Conservation (phyloP, 2,113 vertebrate genomes). For the Asarcornis scutulata region DNA sequence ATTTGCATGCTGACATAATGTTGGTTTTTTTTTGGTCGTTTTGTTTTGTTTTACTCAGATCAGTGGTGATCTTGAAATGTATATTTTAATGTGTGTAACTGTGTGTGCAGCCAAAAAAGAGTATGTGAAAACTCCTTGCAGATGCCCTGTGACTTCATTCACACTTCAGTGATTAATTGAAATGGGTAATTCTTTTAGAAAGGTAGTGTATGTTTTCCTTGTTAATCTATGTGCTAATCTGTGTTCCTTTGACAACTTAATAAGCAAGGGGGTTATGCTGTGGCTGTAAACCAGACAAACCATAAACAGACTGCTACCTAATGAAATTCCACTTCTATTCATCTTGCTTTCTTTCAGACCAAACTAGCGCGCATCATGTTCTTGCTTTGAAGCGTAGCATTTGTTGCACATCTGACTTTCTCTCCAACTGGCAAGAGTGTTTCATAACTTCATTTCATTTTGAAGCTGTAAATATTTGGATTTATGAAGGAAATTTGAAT, state of each 20-base stretch:
- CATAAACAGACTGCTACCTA: conserved; percentile 28
- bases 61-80: background rate
- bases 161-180: conserved; percentile 19
- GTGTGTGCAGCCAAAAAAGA: background rate
- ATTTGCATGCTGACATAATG: background rate
- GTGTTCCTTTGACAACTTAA: conserved; percentile 24
- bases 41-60: background rate
- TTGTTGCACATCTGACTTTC: conserved; percentile 26
- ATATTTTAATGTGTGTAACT: background rate
- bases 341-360: background rate
- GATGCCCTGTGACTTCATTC: conserved; percentile 15
- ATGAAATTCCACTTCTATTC: background rate
- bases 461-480: background rate
- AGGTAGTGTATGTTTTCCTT: conserved; percentile 30
- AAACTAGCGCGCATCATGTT: background rate
- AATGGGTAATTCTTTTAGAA: conserved; percentile 46
- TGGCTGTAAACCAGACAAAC: conserved; percentile 37
- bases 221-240: conserved; percentile 48
- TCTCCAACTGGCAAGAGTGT: background rate
- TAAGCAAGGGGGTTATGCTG: background rate
- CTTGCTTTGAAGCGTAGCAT: background rate
- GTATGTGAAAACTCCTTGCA: conserved; percentile 10
- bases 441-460: background rate
- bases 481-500: background rate
- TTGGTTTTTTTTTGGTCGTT: background rate